These are phyloP conservation scores for Calliphora vicina DNA, from an alignment of 1,140 invertebrate species.

Conservation along the genomic window DNA sequence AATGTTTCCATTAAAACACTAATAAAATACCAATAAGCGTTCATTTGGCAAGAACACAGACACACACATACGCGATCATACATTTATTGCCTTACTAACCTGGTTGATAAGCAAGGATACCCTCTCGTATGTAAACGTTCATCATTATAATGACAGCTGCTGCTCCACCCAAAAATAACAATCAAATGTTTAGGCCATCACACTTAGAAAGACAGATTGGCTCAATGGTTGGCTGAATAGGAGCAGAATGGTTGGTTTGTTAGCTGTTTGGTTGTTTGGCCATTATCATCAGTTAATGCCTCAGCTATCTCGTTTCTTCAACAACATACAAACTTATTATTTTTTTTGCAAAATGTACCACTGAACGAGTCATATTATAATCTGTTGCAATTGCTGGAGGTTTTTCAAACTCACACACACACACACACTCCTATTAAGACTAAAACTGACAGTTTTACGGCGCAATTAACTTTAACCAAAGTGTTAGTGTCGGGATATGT, in stretches of 20 bases:
- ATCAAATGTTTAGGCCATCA: not conserved
- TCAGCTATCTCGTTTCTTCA: not conserved
- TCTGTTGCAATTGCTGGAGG: not conserved
- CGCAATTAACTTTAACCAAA: slow-evolving; percentile 25
- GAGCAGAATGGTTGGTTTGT: not conserved
- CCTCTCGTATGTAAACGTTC: slow-evolving; percentile 22
- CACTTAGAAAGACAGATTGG: not conserved
- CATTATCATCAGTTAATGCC: slow-evolving; percentile 1
- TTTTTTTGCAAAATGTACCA: not conserved
- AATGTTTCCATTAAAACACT: slow-evolving; percentile 39
- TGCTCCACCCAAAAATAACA: slow-evolving; percentile 3
- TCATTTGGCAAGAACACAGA: not conserved
- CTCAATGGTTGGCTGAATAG: not conserved
- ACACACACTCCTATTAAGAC: not conserved
- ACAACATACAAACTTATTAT: not conserved
- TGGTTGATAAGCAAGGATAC: not conserved
- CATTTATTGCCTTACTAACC: not conserved
- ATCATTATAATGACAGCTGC: slow-evolving; percentile 34
- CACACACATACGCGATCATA: not conserved
- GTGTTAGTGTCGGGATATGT: not conserved
- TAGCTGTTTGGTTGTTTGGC: not conserved
- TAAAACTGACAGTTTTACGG: slow-evolving; percentile 31
- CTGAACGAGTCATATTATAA: slow-evolving; percentile 10
- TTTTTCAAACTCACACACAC: too few relatives aligned
- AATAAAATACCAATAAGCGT: slow-evolving; percentile 41